Evolutionary conservation across 1,140 invertebrate species (phyloP).

Genomic region (Meloidogyne chitwoodi): DNA sequence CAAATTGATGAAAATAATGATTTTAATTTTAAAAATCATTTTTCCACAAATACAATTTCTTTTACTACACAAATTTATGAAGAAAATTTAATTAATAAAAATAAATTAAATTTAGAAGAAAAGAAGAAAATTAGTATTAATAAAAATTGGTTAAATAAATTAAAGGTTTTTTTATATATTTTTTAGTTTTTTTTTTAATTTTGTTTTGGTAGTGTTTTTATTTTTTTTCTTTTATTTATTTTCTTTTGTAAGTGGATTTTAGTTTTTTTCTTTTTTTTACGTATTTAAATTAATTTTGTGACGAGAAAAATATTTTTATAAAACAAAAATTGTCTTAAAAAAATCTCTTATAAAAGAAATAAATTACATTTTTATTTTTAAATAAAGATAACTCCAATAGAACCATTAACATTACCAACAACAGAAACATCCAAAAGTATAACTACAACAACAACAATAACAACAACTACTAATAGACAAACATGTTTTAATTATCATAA

Average conservation of each 20-base stretch:
- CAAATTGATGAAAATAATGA: not conserved
- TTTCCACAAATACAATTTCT: not conserved
- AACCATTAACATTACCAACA: slow-evolving; percentile 6
- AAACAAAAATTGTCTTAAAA: not conserved
- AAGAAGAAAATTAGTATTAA: not conserved
- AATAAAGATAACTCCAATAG: not conserved
- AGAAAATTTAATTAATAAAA: not conserved
- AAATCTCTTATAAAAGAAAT: not conserved
- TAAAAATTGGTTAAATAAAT: not conserved
- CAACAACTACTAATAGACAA: slow-evolving; percentile 5
- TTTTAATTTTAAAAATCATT: not conserved
- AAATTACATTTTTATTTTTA: not conserved
- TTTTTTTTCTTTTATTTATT: not conserved
- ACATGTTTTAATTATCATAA: slow-evolving; percentile 41
- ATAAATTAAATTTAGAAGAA: not conserved
- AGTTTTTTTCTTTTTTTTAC: not conserved
- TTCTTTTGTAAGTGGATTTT: not conserved
- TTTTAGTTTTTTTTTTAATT: not conserved
- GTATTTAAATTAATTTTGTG: not conserved
- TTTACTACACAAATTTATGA: not conserved
- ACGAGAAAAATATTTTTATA: not conserved
- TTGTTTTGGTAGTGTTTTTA: not conserved
- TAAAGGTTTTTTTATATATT: slow-evolving; percentile 1
- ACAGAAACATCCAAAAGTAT: not conserved
- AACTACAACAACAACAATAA: not conserved